Base-by-base conservation (phyloP, 2,888 invertebrate species). In the Agrochola litura region DNA sequence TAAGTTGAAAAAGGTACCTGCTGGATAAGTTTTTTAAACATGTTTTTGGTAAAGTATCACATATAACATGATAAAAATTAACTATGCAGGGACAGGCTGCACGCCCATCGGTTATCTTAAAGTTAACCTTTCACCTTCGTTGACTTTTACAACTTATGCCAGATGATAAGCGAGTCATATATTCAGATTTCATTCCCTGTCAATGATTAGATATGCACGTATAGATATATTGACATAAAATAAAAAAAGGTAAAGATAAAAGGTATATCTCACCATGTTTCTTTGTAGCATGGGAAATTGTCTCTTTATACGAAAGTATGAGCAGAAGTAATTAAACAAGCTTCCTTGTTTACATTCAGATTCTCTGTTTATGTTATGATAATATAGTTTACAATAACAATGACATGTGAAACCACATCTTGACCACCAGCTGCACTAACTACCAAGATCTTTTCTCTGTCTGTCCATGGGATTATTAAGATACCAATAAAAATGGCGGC, bases 181-280 rank as follows among this genome's bases (percentile, higher is more conserved):
- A 83, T 83, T 75, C 41, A 74, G 79, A 79, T 83, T 83, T 83
- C 58, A 58, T 79, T 79, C 58, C 65, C 83, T 72, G 83, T 79
- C 72, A 73, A 25, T 83, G 83, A 83, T 82, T 61, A 83, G 83
- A 83, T 83, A 82, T 60, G 54, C 49, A 63, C 63, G 8, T 22
- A 52, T 22, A 22, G 37, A 52, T 60, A 46, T 58, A 77, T 66
- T 10, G 65, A 63, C 61, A 58, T 73, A 73, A 75, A 73, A 75
- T 64, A 74, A 61, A 68, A 68, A 79, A 43, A 14, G 9, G 30
- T 46, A 8, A 49, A 68, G 37, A 60, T 63, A 25, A n/a, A 1
- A 25, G 58, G 6, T 58, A 56, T n/a, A 73, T 56, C 37, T 9
- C 19, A 19, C 37, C 14, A 30, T 70, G 56, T 77, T 58, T 69